Conservation (phyloP, 2,888 invertebrate species). For the Ichneumon xanthorius region DNA sequence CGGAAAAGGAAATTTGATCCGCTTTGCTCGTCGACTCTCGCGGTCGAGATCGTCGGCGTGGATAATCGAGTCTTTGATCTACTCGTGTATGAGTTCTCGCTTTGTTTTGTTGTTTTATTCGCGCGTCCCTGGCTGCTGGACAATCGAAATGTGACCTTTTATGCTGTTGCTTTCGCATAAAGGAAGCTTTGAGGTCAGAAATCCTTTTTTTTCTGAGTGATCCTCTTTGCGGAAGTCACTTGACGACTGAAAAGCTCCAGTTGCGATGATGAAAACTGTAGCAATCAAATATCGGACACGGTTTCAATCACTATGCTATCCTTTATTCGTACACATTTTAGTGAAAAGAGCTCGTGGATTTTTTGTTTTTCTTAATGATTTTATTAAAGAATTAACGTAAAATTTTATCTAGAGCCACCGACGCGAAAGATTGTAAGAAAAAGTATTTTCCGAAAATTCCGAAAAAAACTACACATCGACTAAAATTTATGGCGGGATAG, state of each 20-base stretch:
- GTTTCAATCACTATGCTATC: too few relatives aligned
- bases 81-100: background rate
- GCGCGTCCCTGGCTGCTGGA: background rate
- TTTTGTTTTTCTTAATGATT: too few relatives aligned
- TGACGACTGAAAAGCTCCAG: too few relatives aligned
- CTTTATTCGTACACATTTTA: too few relatives aligned
- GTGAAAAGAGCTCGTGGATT: too few relatives aligned
- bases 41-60: conserved; percentile 22
- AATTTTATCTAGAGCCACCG: too few relatives aligned
- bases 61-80: conserved; percentile 45
- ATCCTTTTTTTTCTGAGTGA: background rate
- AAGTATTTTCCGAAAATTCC: background rate
- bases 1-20: conserved; percentile 11
- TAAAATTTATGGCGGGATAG: background rate
- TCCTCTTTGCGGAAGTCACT: background rate
- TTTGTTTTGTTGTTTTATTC: conserved; percentile 6
- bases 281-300: too few relatives aligned
- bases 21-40: background rate
- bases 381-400: too few relatives aligned
- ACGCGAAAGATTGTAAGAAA: background rate
- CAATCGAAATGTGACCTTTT: conserved; percentile 27
- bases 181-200: background rate
- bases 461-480: too few relatives aligned
- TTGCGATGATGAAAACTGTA: too few relatives aligned
- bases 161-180: background rate